Base-by-base conservation (phyloP, 2,113 vertebrate genomes). In the Periophthalmodon schlosseri region DNA sequence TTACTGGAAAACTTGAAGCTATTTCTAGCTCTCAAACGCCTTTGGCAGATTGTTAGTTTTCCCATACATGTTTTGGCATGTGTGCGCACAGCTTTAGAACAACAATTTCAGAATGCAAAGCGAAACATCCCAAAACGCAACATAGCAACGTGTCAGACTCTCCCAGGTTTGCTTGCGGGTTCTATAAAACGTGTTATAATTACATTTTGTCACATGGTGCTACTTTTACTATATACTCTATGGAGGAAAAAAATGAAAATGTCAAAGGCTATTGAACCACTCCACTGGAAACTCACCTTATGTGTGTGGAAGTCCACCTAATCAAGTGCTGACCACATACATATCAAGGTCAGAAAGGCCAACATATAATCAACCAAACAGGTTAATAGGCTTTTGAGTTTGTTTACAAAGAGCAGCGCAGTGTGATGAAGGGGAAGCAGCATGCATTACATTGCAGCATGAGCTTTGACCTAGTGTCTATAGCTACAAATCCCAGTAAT, bases 401-500 rank as follows among this genome's bases (percentile, higher is more conserved):
- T 66, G 28, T 68, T 73, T 54, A 34, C 21, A 58, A 46, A 54
- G 63, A 49, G 18, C 9, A 47, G 16, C 13, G 15, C 18, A 33
- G 52, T 56, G 66, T 71, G 61, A 74, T 74, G 54, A 65, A 70
- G 44, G 49, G n/a, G 76, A 72, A 69, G 70, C 70, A 76, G 13
- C 68, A 28, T 68, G 20, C 60, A 76, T 39, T 68, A 57, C 57
- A 66, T 49, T 56, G 47, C 64, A 68, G 49, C n/a, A 49, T 72
- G 77, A 80, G 74, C 69, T 75, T 84, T 77, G 80, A 85, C 77
- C 69, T 68, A 57, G 24, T 72, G 65, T 73, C 64, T 70, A 75
- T 66, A 68, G 67, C 73, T 47, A 77, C 65, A 77, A 77, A 79
- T 69, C 60, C 74, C 21, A 72, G 52, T 80, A 82, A 82, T 82